A percentile compares a stretch with the other conserved stretches of the same genome.
Conservation (phyloP, 2,888 invertebrate species). For the Petrolisthes cinctipes region DNA sequence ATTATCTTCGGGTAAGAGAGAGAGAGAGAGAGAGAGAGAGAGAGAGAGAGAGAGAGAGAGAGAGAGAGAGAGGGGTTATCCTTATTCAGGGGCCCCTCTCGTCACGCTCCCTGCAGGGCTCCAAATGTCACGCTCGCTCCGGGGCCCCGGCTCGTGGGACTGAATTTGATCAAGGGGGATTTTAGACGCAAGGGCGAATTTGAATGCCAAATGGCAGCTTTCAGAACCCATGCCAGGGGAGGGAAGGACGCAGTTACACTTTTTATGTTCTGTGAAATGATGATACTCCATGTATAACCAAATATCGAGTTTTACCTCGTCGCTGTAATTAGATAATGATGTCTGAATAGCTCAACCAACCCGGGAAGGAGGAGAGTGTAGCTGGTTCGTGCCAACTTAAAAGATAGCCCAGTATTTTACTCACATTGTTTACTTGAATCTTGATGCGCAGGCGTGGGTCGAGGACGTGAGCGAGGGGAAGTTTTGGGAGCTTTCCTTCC, state of each 20-base stretch:
- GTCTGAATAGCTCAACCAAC: slow-evolving; percentile 3
- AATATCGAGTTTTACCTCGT: not conserved
- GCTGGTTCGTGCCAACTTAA: not conserved
- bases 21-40: slow-evolving; percentile 11
- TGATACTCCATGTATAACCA: slow-evolving; percentile 36
- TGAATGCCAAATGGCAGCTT: slow-evolving; percentile 56
- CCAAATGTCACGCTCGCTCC: slow-evolving; percentile 18
- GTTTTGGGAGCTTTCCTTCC: not conserved
- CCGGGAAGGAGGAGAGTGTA: not conserved
- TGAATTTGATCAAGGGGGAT: slow-evolving; percentile 60
- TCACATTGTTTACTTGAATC: slow-evolving; percentile 21
- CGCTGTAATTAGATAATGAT: slow-evolving; percentile 30
- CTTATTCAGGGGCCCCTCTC: slow-evolving; percentile 23
- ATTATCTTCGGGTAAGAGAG: slow-evolving; percentile 35
- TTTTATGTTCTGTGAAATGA: slow-evolving; percentile 36
- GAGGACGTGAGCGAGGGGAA: not conserved
- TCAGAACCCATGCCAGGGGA: slow-evolving; percentile 38
- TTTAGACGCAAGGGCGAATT: slow-evolving; percentile 60
- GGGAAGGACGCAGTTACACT: slow-evolving; percentile 24
- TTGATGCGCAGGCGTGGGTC: slow-evolving; percentile 8
- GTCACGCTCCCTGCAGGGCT: slow-evolving; percentile 26
- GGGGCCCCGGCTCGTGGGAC: slow-evolving; percentile 41
- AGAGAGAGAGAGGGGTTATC: slow-evolving; percentile 21
- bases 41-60: not conserved
- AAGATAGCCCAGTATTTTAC: slow-evolving; percentile 25